Percentiles rank a stretch among this genome's conserved stretches.
Evolutionary conservation across 2,888 invertebrate species (phyloP).

Genomic region (Eupithecia inturbata): DNA sequence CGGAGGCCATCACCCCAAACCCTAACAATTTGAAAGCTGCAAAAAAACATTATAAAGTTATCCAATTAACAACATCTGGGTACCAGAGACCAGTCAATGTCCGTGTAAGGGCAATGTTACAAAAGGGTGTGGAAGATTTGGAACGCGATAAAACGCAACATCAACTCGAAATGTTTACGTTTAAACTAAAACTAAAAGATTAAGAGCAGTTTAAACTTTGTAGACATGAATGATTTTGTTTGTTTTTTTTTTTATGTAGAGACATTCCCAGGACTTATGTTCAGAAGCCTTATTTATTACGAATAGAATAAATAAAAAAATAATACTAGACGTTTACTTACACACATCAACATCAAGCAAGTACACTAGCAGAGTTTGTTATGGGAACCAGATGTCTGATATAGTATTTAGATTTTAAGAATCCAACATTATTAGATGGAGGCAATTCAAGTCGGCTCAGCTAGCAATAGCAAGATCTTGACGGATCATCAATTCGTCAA

Average conservation of each 20-base stretch:
- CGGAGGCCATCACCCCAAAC: constrained; percentile 43
- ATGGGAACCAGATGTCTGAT: neutral
- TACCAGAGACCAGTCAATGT: constrained; percentile 32
- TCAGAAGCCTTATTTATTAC: neutral
- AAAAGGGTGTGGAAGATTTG: constrained; percentile 49
- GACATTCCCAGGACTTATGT: neutral
- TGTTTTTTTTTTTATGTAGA: neutral
- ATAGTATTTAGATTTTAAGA: neutral
- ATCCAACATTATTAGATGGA: neutral
- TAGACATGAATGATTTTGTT: neutral
- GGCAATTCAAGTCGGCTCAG: neutral
- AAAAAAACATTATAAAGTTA: constrained; percentile 34
- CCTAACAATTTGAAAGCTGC: constrained; percentile 36
- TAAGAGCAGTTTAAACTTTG: neutral
- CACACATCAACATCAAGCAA: neutral
- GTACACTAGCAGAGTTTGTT: neutral
- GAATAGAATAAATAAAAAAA: neutral
- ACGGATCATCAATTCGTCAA: neutral
- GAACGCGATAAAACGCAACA: constrained; percentile 48
- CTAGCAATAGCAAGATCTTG: neutral
- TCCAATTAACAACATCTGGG: constrained; percentile 34
- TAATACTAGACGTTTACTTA: neutral
- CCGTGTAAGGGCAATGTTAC: constrained; percentile 37
- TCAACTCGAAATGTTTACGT: constrained; percentile 44
- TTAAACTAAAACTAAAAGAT: constrained; percentile 46